Percentiles rank a stretch among this genome's conserved stretches.
Conservation (phyloP, 2,888 invertebrate genomes). For the Lypha dubia region DNA sequence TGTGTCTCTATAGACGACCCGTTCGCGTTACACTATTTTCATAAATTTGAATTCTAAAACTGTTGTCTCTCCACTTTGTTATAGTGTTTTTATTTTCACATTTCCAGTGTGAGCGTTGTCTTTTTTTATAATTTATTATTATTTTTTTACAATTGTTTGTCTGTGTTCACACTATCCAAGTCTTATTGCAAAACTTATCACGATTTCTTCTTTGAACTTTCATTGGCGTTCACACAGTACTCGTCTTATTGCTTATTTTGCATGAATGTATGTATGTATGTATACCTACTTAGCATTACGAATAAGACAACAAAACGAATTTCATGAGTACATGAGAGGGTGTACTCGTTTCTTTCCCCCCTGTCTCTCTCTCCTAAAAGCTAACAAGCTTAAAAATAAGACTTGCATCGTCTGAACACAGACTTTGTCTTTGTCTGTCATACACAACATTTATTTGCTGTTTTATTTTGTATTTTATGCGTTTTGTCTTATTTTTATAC, state of each 20-base stretch:
- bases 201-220: constrained; percentile 48
- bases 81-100: constrained; percentile 30
- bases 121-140: constrained; percentile 22
- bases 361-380: no score
- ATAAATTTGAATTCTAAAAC: constrained; percentile 59
- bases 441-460: constrained; percentile 30
- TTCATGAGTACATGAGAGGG: no score
- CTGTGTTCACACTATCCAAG: no score
- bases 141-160: constrained; percentile 50
- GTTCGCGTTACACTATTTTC: constrained; percentile 68
- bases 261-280: no score
- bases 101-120: constrained; percentile 33
- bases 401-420: no score
- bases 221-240: constrained; percentile 56
- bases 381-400: no score
- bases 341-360: no score
- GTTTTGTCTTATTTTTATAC: constrained; percentile 46
- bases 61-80: constrained; percentile 36
- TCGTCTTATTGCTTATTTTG: no score
- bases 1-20: constrained; percentile 60
- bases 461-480: constrained; percentile 36
- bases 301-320: no score
- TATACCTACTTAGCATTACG: no score
- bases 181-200: no score
- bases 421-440: no score